Base-by-base conservation (phyloP, 2,113 vertebrate genomes). In the Hypocryptadius cinnamomeus region DNA sequence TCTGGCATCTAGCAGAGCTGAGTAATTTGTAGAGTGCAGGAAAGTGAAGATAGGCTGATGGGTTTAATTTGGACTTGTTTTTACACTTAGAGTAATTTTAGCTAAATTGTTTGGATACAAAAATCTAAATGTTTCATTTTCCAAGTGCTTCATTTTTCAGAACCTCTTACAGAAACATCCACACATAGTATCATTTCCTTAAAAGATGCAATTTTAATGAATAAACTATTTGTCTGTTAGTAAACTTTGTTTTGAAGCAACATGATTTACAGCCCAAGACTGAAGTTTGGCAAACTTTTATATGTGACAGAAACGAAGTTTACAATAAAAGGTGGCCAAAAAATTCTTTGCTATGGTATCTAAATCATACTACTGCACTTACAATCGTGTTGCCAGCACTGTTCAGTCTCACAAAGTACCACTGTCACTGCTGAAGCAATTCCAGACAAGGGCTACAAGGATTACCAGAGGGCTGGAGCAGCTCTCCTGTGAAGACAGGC, bases 11-110 rank as follows among this genome's bases (percentile, higher is more conserved):
- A 94, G 68, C 66, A 77, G n/a, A 40, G 61, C 31, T 91, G 33
- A 89, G 40, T 85, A 95, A 95, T 91, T 92, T 91, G 33, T 14
- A 37, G 66, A 94, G 66, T 57, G 61, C 50, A 53, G 57, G 45
- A 72, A 95, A 92, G 70, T 48, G 63, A 35, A 92, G 87, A 95
- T 33, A 79, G 63, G 81, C 57, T 95, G 90, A 95, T 82, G 63
- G 25, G 53, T 80, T 85, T 95, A 91, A 95, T 96, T 90, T 95
- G 79, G 50, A 88, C 71, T 95, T 85, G 54, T 69, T 95, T 91
- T 91, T 85, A 90, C 25, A 77, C 60, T 90, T 93, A 79, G 77
- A 89, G 73, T 71, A 94, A 93, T 93, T 95, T 92, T 94, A 77
- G 59, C 68, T 87, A 83, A 87, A 94, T 83, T 70, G 79, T 90